Base-by-base conservation (phyloP, 1,140 invertebrate species). In the Drosophila oshimai region DNA sequence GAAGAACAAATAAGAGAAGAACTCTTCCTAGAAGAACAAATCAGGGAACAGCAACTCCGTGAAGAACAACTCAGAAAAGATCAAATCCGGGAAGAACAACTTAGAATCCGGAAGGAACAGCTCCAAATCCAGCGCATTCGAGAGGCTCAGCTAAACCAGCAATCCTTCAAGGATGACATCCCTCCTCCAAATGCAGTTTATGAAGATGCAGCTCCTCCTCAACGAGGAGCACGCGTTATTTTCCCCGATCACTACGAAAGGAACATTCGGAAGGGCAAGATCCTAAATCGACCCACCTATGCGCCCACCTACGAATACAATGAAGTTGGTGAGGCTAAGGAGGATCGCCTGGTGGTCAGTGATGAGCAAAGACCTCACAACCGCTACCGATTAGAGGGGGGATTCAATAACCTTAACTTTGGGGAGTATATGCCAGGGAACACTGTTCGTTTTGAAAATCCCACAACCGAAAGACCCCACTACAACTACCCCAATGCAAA, bases 211-310 rank as follows among this genome's bases (percentile, higher is more conserved):
- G 81, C 76, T 15, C 81, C 81, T 9, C 81, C 81, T 0, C 81
- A 87, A 42, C 76, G 81, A 6, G 81, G 81, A 9, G 81, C 76
- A 1, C 42, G 74, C 4, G 69, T 89, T 1, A 67, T 89, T 0
- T 89, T 89, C 18, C 86, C 86, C 24, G 86, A 89, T 36, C 86
- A 89, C 49, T 89, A 89, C 7, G 77, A 89, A 1, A 61, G 55
- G 15, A 57, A 75, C 28, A 89, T 89, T 41, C 75, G 89, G 7
- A 62, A 54, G 4, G 84, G 89, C 2, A 86, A 80, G 49, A 90
- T 90, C 17, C 47, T 90, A 4, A 89, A 79, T 17, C 47, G 70
- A 24, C 89, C 89, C 4, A 80, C 77, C 9, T 90, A 90, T 46
- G 89, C 89, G 0, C 73, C 79, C 50, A 78, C 51, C 47, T 90